A percentile compares a stretch with the other conserved stretches of the same genome.
Conservation (phyloP, 2,888 invertebrate genomes). For the Isoperla grammatica region DNA sequence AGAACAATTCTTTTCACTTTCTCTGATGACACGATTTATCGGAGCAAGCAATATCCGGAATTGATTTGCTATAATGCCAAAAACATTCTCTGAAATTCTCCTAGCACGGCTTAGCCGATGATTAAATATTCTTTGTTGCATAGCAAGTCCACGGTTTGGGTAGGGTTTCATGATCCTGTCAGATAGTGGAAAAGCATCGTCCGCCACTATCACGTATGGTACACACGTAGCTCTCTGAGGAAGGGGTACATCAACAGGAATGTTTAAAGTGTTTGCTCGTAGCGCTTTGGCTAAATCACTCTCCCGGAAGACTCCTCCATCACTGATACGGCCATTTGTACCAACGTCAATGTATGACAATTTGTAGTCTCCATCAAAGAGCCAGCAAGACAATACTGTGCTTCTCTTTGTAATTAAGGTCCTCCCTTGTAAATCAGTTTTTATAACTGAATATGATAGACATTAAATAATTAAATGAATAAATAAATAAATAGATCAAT, state of each 20-base stretch:
- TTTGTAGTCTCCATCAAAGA: conserved; percentile 18
- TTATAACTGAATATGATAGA: no score
- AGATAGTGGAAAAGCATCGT: conserved; percentile 37
- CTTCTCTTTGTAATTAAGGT: conserved; percentile 18
- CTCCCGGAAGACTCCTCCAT: conserved; percentile 14
- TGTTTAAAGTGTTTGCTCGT: not conserved
- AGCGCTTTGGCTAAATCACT: not conserved
- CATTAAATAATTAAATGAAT: no score
- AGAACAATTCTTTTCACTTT: no score
- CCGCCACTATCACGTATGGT: conserved; percentile 41
- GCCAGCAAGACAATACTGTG: conserved; percentile 10
- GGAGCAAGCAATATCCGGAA: no score
- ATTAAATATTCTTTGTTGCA: no score
- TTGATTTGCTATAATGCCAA: no score
- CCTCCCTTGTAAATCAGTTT: no score
- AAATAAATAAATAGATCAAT: no score
- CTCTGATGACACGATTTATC: no score
- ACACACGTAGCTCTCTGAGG: conserved; percentile 33
- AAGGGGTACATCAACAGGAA: conserved; percentile 10
- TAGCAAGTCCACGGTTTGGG: no score
- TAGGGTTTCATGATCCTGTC: conserved; percentile 10
- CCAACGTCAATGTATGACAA: conserved; percentile 16
- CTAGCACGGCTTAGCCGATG: no score
- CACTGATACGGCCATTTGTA: conserved; percentile 16
- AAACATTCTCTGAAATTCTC: no score